Evolutionary conservation across 2,113 vertebrate species (phyloP).

Genomic region (Corythornis vintsioides): DNA sequence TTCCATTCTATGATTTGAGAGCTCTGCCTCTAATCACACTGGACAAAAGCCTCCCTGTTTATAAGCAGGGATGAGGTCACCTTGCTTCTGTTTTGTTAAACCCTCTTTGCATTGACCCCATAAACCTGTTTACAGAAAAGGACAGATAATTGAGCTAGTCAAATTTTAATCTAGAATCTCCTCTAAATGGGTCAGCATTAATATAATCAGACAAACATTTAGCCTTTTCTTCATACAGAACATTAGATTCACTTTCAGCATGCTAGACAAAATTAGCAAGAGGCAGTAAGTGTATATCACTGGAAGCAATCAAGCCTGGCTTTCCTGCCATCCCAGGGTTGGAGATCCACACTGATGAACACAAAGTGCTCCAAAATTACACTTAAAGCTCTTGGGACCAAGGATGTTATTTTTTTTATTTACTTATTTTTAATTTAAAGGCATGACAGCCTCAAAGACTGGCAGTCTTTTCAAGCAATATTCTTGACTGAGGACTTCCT

Average conservation of each 20-base stretch:
- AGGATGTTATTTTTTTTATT: no score
- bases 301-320: not conserved
- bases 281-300: not conserved
- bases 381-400: no score
- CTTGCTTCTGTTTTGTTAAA: conserved; percentile 34
- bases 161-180: conserved; percentile 17
- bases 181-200: conserved; percentile 9
- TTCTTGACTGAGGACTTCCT: not conserved
- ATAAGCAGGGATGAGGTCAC: conserved; percentile 27
- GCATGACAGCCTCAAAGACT: not conserved
- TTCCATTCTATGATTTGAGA: not conserved
- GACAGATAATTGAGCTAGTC: not conserved
- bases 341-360: not conserved
- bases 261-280: not conserved
- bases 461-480: not conserved
- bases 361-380: not conserved
- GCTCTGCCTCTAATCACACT: not conserved
- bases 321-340: not conserved
- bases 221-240: not conserved
- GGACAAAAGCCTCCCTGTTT: conserved; percentile 3
- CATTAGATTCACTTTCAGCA: not conserved
- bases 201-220: not conserved
- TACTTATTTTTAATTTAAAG: not conserved
- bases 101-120: not conserved
- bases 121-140: not conserved